These are phyloP conservation scores for Spisula subtruncata DNA, from an alignment of 2,888 invertebrate species.

Conservation along the genomic window DNA sequence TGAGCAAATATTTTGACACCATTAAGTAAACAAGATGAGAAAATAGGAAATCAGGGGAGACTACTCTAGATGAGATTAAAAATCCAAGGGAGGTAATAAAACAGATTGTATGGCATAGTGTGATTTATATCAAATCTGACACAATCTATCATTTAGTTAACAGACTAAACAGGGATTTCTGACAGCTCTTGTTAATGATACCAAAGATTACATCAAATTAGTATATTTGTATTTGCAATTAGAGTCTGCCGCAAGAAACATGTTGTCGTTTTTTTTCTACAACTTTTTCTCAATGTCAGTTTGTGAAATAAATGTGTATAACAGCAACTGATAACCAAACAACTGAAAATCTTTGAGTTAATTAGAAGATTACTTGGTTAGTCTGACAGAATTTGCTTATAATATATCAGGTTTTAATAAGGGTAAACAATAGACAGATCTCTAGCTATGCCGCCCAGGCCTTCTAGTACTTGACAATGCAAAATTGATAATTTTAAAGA, in stretches of 20 bases:
- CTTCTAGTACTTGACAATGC: too few relatives aligned
- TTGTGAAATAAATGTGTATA: background rate
- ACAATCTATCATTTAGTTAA: slow-evolving; percentile 11
- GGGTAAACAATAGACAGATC: too few relatives aligned
- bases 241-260: background rate
- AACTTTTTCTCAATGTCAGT: slow-evolving; percentile 16
- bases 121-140: slow-evolving; percentile 9
- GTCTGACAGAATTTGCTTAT: background rate
- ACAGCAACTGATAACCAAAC: background rate
- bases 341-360: background rate
- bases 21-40: slow-evolving; percentile 13
- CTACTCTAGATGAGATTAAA: background rate
- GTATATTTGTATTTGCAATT: background rate
- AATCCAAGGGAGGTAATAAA: slow-evolving; percentile 14
- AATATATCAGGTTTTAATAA: too few relatives aligned
- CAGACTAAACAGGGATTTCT: slow-evolving; percentile 38
- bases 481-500: too few relatives aligned
- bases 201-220: slow-evolving; percentile 4
- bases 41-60: slow-evolving; percentile 8
- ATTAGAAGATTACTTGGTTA: background rate
- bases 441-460: too few relatives aligned
- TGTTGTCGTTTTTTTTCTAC: background rate
- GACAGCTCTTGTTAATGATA: slow-evolving; percentile 36
- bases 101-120: background rate
- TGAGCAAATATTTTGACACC: slow-evolving; percentile 40